Evolutionary conservation across 2,797 vertebrate species (phyloP).

Genomic region (Tadarida brasiliensis): DNA sequence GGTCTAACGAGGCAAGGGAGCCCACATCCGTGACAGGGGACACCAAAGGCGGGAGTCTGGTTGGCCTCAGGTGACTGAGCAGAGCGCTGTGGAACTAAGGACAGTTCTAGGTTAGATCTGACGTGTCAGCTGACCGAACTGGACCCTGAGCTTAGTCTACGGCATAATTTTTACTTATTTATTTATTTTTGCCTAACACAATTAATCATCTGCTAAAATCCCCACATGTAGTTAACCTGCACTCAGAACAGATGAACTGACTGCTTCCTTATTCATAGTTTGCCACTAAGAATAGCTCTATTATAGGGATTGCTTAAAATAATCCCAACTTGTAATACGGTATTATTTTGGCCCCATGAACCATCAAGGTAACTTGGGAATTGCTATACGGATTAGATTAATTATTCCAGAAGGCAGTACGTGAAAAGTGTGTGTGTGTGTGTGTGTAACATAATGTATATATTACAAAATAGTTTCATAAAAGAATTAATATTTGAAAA

Average conservation of each 20-base stretch:
- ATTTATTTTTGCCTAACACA: not conserved
- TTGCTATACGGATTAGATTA: not conserved
- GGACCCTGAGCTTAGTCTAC: not conserved
- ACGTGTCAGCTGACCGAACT: not conserved
- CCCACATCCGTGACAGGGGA: no score
- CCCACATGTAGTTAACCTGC: not conserved
- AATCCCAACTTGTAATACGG: not conserved
- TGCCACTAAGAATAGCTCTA: not conserved
- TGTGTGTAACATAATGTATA: no score
- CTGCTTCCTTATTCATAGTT: not conserved
- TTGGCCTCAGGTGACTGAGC: not conserved
- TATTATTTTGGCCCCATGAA: not conserved
- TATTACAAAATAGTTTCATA: not conserved
- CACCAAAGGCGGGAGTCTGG: not conserved
- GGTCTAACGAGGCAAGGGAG: not conserved
- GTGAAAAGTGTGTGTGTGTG: no score
- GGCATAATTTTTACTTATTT: not conserved
- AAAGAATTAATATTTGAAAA: conserved; percentile 33
- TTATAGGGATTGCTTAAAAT: not conserved
- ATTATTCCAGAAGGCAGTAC: not conserved
- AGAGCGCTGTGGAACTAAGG: not conserved
- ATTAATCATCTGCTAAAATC: not conserved
- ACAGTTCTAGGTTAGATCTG: not conserved
- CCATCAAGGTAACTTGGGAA: not conserved
- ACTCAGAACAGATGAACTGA: not conserved